phyloP scores from a whole-genome alignment of 2,113 vertebrate genomes.

The Fulica atra region DNA sequence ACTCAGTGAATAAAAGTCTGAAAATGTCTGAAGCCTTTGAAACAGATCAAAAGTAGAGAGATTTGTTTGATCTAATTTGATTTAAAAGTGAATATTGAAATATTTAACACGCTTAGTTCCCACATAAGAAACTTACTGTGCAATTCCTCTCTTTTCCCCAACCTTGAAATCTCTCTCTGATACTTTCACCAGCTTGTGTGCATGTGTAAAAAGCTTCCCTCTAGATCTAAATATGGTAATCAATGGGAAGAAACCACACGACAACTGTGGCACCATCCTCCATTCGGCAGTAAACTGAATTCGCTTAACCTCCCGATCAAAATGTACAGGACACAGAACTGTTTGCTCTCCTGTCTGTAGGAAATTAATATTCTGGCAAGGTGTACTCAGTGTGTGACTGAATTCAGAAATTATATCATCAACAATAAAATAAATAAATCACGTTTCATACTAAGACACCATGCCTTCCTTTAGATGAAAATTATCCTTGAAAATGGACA shows the following conservation, averaged over 20 bases:
- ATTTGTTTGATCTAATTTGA: conserved; percentile 57
- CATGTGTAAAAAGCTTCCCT: background rate
- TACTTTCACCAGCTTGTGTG: background rate
- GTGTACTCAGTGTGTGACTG: background rate
- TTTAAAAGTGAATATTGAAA: conserved; percentile 43
- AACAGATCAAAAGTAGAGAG: conserved; percentile 52
- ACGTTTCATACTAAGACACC: conserved; percentile 29
- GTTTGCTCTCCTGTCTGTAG: background rate
- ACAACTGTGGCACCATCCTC: background rate
- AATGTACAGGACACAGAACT: background rate
- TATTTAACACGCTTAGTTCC: conserved; percentile 20
- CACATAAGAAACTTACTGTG: background rate
- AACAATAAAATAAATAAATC: conserved; percentile 60
- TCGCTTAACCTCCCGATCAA: background rate
- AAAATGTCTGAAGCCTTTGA: conserved; percentile 32
- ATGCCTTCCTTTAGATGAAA: background rate
- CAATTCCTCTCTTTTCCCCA: background rate
- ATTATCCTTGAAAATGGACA: conserved; percentile 52
- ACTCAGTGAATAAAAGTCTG: background rate
- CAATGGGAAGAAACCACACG: background rate
- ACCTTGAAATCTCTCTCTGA: background rate
- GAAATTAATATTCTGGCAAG: conserved; percentile 55
- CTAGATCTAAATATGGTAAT: background rate
- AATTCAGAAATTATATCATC: background rate
- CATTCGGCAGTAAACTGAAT: background rate